Evolutionary conservation across 2,888 invertebrate genomes (phyloP).

Genomic region (Sipha maydis): DNA sequence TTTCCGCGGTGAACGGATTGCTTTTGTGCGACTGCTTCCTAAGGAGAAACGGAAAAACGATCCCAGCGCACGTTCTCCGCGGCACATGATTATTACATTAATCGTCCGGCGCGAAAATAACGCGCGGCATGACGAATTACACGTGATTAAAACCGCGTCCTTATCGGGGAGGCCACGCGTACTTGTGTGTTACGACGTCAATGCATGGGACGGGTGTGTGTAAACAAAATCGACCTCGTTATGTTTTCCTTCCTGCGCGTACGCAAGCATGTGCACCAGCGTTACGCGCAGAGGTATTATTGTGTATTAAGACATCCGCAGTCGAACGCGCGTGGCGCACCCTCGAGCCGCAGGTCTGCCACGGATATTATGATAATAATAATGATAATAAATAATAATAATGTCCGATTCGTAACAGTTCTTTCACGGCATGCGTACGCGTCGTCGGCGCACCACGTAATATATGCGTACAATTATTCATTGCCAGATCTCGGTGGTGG

Average conservation of each 20-base stretch:
- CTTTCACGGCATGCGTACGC: neutral
- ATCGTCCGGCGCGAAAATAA: neutral
- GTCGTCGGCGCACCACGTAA: too few relatives aligned
- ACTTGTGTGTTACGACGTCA: neutral
- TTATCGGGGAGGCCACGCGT: neutral
- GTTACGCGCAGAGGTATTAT: neutral
- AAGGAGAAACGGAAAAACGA: too few relatives aligned
- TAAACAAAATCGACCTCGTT: neutral
- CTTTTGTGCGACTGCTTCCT: too few relatives aligned
- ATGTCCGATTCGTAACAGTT: neutral
- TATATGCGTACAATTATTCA: too few relatives aligned
- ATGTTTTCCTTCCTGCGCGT: neutral
- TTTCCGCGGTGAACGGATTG: too few relatives aligned
- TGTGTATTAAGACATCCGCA: neutral
- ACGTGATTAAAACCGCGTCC: neutral
- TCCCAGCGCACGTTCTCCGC: too few relatives aligned
- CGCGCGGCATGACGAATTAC: neutral
- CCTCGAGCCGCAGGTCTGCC: neutral
- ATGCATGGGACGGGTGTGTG: neutral
- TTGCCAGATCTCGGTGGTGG: too few relatives aligned
- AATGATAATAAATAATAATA: neutral
- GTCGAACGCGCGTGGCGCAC: neutral
- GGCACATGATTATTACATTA: too few relatives aligned
- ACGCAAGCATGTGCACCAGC: neutral
- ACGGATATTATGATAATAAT: neutral